Evolutionary conservation across 2,797 vertebrate genomes (phyloP).

Genomic region (Notoglanidium macrostoma): DNA sequence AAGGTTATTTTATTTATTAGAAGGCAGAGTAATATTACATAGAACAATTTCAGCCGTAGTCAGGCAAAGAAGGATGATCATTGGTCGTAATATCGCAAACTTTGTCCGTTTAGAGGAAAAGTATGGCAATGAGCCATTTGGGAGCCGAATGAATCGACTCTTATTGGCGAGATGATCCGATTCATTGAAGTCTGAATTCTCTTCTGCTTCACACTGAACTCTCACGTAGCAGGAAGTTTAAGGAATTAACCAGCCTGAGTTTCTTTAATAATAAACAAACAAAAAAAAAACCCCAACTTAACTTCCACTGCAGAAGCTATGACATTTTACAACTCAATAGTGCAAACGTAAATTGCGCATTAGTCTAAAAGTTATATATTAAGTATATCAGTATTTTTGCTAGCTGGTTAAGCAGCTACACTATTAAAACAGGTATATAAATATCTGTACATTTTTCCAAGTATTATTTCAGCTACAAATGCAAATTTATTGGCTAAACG

Average conservation of each 20-base stretch:
- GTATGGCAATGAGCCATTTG: neutral
- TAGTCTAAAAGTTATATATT: neutral
- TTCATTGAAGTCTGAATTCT: neutral
- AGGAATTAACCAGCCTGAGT: neutral
- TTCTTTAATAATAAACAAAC: too few relatives aligned
- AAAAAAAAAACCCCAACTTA: neutral
- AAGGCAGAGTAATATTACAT: neutral
- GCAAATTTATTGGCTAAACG: neutral
- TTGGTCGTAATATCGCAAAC: neutral
- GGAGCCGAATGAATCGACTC: neutral
- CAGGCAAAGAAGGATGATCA: fast-evolving
- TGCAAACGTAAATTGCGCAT: neutral
- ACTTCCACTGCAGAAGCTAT: neutral
- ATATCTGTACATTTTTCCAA: too few relatives aligned
- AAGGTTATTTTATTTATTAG: neutral
- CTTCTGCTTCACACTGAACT: neutral
- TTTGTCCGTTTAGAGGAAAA: neutral
- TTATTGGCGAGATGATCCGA: neutral
- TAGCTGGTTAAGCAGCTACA: neutral
- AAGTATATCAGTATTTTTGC: neutral
- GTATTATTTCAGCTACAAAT: neutral
- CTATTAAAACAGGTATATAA: too few relatives aligned
- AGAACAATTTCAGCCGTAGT: neutral
- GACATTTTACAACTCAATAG: neutral
- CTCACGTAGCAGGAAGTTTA: neutral